Conservation (phyloP, 2,113 vertebrate genomes). For the Phalacrocorax carbo region DNA sequence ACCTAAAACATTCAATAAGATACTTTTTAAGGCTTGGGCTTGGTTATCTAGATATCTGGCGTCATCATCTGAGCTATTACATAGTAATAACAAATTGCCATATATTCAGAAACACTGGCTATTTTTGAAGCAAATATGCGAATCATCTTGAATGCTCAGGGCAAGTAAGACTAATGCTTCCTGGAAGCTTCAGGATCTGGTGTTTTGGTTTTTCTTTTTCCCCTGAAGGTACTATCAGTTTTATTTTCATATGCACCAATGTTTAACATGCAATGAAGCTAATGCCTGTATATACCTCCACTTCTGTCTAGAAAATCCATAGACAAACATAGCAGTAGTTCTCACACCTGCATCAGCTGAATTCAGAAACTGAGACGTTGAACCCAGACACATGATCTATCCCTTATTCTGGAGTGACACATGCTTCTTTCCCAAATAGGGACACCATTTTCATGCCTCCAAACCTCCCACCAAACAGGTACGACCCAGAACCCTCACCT, state of each 20-base stretch:
- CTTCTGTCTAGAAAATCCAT: background rate
- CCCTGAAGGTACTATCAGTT: background rate
- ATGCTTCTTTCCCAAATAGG: background rate
- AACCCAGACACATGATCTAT: background rate
- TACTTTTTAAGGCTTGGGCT: background rate
- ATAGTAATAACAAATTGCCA: background rate
- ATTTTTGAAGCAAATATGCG: background rate
- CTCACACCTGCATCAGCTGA: background rate
- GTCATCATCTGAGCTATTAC: background rate
- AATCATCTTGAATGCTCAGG: background rate
- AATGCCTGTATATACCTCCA: background rate
- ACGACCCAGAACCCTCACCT: background rate
- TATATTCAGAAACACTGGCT: background rate
- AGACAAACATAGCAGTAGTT: background rate
- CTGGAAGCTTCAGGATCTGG: background rate
- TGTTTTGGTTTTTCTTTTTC: rapidly evolving
- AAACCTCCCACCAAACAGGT: background rate
- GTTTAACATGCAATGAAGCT: background rate
- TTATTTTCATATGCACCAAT: background rate
- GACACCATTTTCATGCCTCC: background rate
- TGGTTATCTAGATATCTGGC: background rate
- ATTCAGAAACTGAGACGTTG: background rate
- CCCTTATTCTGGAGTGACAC: background rate
- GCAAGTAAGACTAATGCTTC: background rate
- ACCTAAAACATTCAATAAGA: background rate